Percentiles rank a stretch among this genome's conserved stretches.
These are phyloP conservation scores for Tetramorium alpestre DNA, from an alignment of 1,140 invertebrate species.

Conservation along the genomic window DNA sequence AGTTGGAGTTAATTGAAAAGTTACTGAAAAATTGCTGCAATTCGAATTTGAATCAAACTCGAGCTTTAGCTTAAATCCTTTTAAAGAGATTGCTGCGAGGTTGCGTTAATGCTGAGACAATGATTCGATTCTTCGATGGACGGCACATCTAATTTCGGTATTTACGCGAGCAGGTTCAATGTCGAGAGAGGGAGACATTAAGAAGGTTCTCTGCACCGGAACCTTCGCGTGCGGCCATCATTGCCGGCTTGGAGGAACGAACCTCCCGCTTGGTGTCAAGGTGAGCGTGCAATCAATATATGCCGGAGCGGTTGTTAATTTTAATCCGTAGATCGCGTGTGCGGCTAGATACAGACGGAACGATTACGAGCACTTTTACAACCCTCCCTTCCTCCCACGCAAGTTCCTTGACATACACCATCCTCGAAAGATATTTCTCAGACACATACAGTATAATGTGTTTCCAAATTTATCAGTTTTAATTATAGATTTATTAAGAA, in stretches of 20 bases:
- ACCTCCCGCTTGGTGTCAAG: conserved; percentile 67
- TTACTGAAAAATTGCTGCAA: not conserved
- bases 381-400: conserved; percentile 35
- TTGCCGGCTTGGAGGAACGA: conserved; percentile 16
- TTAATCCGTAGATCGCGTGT: conserved; percentile 72
- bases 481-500: not conserved
- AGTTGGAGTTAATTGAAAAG: not conserved
- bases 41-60: not conserved
- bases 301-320: conserved; percentile 70
- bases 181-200: conserved; percentile 16
- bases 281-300: conserved; percentile 79
- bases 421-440: not conserved
- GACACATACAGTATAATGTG: not conserved
- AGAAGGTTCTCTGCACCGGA: conserved; percentile 1
- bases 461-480: not conserved
- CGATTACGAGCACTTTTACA: conserved; percentile 61
- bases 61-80: not conserved
- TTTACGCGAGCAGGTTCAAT: conserved; percentile 28
- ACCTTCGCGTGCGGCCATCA: conserved; percentile 16
- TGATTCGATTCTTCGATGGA: conserved; percentile 16
- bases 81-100: not conserved
- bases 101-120: conserved; percentile 28
- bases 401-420: conserved; percentile 32
- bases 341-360: conserved; percentile 54
- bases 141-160: conserved; percentile 40